phyloP scores from a whole-genome alignment of 2,888 invertebrate species.

The Sympetrum striolatum region DNA sequence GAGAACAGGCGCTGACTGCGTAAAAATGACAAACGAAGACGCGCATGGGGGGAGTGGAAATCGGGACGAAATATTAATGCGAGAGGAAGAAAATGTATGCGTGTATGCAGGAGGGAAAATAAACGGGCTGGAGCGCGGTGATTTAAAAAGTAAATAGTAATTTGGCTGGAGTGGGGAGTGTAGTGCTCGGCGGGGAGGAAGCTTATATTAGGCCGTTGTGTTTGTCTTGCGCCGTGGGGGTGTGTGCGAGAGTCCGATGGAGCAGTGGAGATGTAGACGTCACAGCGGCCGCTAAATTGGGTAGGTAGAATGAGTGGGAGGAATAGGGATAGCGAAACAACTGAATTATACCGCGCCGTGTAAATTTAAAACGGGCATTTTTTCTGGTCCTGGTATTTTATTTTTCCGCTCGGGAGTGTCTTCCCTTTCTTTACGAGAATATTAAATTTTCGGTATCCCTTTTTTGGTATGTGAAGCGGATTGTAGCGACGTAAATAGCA shows the following conservation, averaged over 20 bases:
- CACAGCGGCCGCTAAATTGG: slow-evolving; percentile 1
- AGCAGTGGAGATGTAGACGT: slow-evolving; percentile 2
- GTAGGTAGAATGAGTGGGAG: neutral
- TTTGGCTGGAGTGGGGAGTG: neutral
- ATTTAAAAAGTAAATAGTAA: neutral
- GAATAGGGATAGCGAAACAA: too few relatives aligned
- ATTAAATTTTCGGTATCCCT: too few relatives aligned
- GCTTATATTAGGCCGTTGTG: neutral
- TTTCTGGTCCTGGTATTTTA: too few relatives aligned
- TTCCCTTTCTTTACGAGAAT: too few relatives aligned
- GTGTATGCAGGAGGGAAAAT: neutral
- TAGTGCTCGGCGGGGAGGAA: neutral
- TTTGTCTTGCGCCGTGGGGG: neutral
- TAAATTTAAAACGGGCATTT: too few relatives aligned
- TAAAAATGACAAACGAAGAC: neutral
- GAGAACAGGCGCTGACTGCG: neutral
- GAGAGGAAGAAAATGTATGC: neutral
- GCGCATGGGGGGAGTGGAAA: neutral
- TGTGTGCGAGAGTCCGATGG: neutral
- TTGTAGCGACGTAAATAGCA: too few relatives aligned
- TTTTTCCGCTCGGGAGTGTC: too few relatives aligned
- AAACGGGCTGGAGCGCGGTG: neutral
- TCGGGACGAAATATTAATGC: neutral
- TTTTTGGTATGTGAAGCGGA: too few relatives aligned
- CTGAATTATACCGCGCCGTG: too few relatives aligned